phyloP scores from a whole-genome alignment of 23 tunicate genomes.

The Phallusia fumigata region DNA sequence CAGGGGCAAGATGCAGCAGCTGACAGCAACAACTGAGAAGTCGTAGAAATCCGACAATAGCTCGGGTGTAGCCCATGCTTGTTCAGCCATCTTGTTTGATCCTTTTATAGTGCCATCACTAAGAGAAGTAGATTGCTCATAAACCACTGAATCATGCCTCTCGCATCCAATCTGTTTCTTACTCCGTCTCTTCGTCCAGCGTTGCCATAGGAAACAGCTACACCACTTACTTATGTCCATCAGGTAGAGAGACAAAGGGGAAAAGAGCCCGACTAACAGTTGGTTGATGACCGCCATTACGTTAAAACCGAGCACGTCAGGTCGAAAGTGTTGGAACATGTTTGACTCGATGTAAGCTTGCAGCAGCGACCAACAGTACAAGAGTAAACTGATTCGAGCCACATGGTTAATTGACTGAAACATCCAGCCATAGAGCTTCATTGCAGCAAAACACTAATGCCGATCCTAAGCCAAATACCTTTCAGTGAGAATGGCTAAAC shows the following conservation, averaged over 20 bases:
- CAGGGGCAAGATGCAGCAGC: neutral
- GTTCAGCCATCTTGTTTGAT: neutral
- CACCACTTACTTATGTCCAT: neutral
- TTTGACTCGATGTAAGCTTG: neutral
- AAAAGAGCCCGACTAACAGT: neutral
- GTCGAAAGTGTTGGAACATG: neutral
- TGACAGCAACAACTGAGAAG: neutral
- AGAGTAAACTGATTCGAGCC: slow-evolving; percentile 2
- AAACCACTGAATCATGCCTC: neutral
- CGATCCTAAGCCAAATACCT: too few species aligned
- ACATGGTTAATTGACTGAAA: neutral
- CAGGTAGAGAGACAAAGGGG: neutral
- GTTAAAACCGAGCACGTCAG: neutral
- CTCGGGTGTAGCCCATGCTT: neutral
- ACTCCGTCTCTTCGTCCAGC: neutral
- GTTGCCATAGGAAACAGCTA: neutral
- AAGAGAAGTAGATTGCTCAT: too few species aligned
- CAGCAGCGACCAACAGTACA: neutral
- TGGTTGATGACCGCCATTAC: neutral
- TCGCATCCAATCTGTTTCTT: neutral
- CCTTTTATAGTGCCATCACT: too few species aligned
- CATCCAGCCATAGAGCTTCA: neutral
- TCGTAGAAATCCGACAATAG: neutral
- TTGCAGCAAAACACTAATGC: neutral
- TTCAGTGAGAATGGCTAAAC: too few species aligned